Evolutionary conservation across 2,113 vertebrate species (phyloP), one percentile per base, ranked within the genome.

Genomic region (Phylloscopus whistleri): DNA sequence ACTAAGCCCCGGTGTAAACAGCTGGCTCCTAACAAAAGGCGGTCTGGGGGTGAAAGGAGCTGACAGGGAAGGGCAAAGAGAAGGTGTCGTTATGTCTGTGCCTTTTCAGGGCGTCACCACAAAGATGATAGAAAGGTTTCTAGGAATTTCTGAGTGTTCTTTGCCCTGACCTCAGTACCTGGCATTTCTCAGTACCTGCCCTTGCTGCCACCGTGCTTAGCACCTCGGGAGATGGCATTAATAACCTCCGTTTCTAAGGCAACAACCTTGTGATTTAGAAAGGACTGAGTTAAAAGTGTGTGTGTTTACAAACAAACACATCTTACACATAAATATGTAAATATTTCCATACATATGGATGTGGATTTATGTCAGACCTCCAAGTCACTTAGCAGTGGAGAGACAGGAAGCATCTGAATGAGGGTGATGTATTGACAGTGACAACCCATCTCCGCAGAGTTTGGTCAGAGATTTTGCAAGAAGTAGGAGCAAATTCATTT

Each of bases 231-330:
- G 72, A 48, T 39, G 0, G 0, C 43, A 22, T 80, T 75, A 88
- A 81, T 86, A 67, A 56, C 0, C 23, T 55, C 85, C 0, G 93
- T 96, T 96, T 86, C 95, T 97, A 96, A 96, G 95, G 90, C 88
- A 90, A 91, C 95, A 89, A 94, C 92, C 90, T 95, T 92, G 94
- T 4, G 9, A 58, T 60, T 70, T 72, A 35, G 85, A 46, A 89
- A 90, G 78, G 83, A 15, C 73, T 4, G 76, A 92, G 80, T 59
- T 93, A 43, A 84, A 92, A 95, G 60, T 17, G 63, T 52, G 53
- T 3, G 1, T 94, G 80, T 96, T 96, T 96, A 94, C 91, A 89
- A 90, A 93, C 94, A 93, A 56, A 60, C 46, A 17, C 17, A 21
- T 48, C 90, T 82, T 28, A 48, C 30, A 27, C n/a, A 43, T 62